Evolutionary conservation across 2,888 invertebrate species (phyloP).

Genomic region (Agrotis clavis): DNA sequence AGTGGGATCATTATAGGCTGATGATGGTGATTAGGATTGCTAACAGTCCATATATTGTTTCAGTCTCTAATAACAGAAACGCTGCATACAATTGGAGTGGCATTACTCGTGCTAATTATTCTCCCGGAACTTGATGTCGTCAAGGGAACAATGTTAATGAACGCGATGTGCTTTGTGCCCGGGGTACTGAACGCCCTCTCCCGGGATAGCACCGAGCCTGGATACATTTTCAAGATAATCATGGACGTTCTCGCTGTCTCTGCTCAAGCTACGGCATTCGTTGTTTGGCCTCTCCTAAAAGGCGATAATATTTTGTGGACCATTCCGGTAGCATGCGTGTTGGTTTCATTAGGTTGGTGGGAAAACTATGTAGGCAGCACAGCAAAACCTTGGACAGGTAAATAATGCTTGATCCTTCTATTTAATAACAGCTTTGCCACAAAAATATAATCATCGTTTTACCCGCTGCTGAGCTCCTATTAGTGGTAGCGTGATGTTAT

Average conservation of each 20-base stretch:
- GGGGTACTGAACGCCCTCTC: conserved; percentile 93
- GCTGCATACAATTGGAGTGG: conserved; percentile 94
- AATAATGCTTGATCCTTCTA: conserved; percentile 18
- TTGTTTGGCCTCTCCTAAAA: conserved; percentile 93
- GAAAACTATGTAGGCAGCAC: conserved; percentile 93
- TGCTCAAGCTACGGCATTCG: conserved; percentile 92
- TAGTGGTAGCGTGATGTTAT: too few species aligned
- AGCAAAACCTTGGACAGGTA: conserved; percentile 79
- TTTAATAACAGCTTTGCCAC: not conserved
- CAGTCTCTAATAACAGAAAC: conserved; percentile 94
- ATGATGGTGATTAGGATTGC: too few species aligned
- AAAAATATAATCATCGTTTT: too few species aligned
- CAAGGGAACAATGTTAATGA: conserved; percentile 96
- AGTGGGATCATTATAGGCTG: too few species aligned
- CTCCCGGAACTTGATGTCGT: conserved; percentile 95
- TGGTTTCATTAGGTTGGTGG: conserved; percentile 96
- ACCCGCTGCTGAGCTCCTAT: too few species aligned
- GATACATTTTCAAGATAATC: conserved; percentile 81
- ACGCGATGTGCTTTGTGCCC: conserved; percentile 96
- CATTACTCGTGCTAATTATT: conserved; percentile 94
- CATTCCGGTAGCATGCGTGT: conserved; percentile 92
- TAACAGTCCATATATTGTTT: conserved; percentile 57
- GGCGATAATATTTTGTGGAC: conserved; percentile 90
- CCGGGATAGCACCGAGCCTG: conserved; percentile 80
- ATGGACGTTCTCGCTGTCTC: conserved; percentile 92